Evolutionary conservation across 2,113 vertebrate genomes (phyloP).

Genomic region (Balaeniceps rex): DNA sequence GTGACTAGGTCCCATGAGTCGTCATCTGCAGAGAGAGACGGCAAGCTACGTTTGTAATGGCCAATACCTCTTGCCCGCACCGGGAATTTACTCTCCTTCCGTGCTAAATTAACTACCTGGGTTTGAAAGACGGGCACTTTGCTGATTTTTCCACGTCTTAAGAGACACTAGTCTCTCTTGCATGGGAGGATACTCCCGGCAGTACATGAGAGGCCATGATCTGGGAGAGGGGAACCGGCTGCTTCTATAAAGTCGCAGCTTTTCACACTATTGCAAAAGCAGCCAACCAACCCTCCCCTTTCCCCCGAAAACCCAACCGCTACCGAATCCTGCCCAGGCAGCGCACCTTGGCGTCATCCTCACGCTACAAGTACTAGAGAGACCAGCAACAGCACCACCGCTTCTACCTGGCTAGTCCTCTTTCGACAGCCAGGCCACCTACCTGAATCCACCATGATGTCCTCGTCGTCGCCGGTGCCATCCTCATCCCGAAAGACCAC

Average conservation of each 20-base stretch:
- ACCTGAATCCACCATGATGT: constrained; percentile 99
- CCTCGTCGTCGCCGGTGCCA: constrained; percentile 90
- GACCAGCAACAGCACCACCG: rapidly evolving
- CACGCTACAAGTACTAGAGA: no score
- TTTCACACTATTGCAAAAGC: not conserved
- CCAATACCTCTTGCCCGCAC: rapidly evolving
- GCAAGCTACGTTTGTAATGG: rapidly evolving
- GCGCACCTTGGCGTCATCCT: rapidly evolving
- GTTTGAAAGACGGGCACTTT: not conserved
- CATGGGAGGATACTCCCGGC: not conserved
- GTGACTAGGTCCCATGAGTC: constrained; percentile 98
- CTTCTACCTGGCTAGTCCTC: no score
- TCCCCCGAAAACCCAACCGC: rapidly evolving
- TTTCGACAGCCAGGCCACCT: not conserved
- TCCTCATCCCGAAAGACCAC: constrained; percentile 97
- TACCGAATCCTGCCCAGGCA: not conserved
- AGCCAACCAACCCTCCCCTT: not conserved
- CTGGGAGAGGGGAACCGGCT: not conserved
- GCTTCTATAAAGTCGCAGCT: not conserved
- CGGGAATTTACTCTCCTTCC: not conserved
- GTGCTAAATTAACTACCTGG: not conserved
- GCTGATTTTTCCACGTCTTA: not conserved
- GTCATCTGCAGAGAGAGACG: constrained; percentile 76
- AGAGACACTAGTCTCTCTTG: not conserved
- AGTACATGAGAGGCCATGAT: not conserved